Evolutionary conservation across 2,888 invertebrate species (phyloP).

Genomic region (Phrixothrix hirtus): DNA sequence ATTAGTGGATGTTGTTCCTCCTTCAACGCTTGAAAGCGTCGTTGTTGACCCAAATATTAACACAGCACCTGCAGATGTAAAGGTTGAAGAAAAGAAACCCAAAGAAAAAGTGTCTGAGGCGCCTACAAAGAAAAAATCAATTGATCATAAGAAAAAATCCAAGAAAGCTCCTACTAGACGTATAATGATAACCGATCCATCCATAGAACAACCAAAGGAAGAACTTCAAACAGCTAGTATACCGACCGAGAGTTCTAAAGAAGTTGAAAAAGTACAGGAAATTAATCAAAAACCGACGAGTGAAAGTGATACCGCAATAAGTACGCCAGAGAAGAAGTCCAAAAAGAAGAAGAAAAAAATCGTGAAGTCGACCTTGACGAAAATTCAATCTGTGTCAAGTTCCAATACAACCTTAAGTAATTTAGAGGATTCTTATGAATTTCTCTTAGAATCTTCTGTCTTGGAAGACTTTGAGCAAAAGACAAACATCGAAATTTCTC

Average conservation of each 20-base stretch:
- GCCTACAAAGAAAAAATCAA: conserved; percentile 5
- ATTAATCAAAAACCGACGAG: neutral
- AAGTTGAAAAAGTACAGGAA: neutral
- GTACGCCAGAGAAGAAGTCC: conserved; percentile 29
- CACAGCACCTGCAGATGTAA: conserved; percentile 34
- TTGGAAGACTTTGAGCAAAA: conserved; percentile 43
- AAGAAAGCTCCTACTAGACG: conserved; percentile 41
- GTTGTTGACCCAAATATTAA: conserved; percentile 4
- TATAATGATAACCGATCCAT: conserved; percentile 50
- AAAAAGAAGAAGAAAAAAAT: conserved; percentile 42
- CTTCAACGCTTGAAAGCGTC: conserved; percentile 3
- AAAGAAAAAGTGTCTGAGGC: neutral
- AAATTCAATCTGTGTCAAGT: conserved; percentile 33
- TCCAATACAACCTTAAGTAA: conserved; percentile 38
- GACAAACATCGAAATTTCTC: conserved; percentile 52
- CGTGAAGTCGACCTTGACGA: conserved; percentile 5
- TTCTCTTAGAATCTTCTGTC: conserved; percentile 42
- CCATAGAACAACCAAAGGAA: conserved; percentile 17
- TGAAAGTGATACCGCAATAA: neutral
- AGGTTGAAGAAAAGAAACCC: conserved; percentile 7
- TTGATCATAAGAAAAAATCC: conserved; percentile 28
- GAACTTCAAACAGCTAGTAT: neutral
- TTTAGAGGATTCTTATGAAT: conserved; percentile 47
- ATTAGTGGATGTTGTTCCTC: conserved; percentile 44
- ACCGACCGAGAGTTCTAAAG: neutral